Conservation (phyloP, 2,113 vertebrate species). For the Coreoperca whiteheadi region DNA sequence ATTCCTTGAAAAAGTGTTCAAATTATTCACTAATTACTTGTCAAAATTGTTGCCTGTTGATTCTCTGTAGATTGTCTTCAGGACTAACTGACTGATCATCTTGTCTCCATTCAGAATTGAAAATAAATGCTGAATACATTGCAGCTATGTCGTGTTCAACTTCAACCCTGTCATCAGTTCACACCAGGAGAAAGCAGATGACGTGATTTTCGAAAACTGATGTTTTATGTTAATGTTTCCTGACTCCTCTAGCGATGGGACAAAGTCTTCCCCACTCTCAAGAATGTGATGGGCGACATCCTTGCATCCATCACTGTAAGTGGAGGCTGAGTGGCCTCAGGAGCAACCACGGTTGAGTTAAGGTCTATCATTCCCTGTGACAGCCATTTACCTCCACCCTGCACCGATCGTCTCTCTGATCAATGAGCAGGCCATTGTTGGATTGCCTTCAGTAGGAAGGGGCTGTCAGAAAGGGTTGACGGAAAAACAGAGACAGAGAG, state of each 20-base stretch:
- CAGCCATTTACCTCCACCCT: slow-evolving; percentile 78
- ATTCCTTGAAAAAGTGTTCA: not conserved
- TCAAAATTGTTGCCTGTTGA: not conserved
- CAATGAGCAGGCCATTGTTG: slow-evolving; percentile 75
- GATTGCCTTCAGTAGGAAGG: slow-evolving; percentile 64
- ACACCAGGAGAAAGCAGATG: not conserved
- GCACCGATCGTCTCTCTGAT: slow-evolving; percentile 69
- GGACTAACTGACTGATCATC: not conserved
- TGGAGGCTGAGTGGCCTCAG: slow-evolving; percentile 72
- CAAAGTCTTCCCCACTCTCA: slow-evolving; percentile 48
- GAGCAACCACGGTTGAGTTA: slow-evolving; percentile 72
- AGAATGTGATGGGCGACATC: slow-evolving; percentile 65
- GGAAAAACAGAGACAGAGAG: slow-evolving; percentile 38
- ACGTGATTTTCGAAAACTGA: slow-evolving; percentile 3
- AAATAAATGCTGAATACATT: not conserved
- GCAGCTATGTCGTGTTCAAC: not conserved
- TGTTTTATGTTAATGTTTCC: slow-evolving; percentile 44
- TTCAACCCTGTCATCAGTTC: not conserved
- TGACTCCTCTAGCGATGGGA: slow-evolving; percentile 34
- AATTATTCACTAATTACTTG: not conserved
- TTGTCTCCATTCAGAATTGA: not conserved
- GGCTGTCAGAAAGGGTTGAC: slow-evolving; percentile 40
- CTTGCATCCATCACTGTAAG: slow-evolving; percentile 77
- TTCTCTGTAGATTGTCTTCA: not conserved
- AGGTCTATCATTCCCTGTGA: slow-evolving; percentile 76